Conservation (phyloP, 2,113 vertebrate genomes). For the Antigone vipio region DNA sequence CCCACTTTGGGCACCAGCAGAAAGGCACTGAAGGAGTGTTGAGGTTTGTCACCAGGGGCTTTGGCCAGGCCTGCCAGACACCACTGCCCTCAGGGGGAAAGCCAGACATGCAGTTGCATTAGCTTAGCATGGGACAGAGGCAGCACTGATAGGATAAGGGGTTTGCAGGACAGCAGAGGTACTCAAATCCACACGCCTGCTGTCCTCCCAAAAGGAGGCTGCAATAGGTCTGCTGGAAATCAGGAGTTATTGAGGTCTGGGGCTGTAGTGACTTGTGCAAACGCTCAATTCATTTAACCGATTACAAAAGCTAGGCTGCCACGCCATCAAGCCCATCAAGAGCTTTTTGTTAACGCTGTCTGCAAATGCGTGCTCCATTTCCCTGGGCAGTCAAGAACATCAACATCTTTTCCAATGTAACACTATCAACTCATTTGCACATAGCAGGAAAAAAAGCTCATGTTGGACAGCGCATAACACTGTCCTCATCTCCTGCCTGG, state of each 20-base stretch:
- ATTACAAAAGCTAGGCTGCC: not conserved
- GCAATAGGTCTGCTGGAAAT: not conserved
- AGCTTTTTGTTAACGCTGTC: not conserved
- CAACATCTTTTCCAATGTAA: not conserved
- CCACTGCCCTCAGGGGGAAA: not conserved
- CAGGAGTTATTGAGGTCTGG: not conserved
- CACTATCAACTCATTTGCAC: not conserved
- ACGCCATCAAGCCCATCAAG: rapidly evolving
- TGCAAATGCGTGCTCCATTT: not conserved
- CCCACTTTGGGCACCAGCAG: not conserved
- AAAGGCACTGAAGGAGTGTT: not conserved
- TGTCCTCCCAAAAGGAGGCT: not conserved
- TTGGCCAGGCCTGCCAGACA: not conserved
- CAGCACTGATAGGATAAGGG: not conserved
- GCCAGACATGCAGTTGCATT: too few relatives aligned
- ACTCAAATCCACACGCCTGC: not conserved
- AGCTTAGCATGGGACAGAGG: too few relatives aligned
- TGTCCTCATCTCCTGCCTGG: not conserved
- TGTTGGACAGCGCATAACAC: not conserved
- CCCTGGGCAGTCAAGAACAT: not conserved
- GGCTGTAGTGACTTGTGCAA: not conserved
- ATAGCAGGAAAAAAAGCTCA: not conserved
- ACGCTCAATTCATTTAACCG: not conserved
- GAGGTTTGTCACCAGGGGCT: rapidly evolving
- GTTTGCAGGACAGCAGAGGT: not conserved